Evolutionary conservation across 92 coral and sea anemone species (phyloP).

Genomic region (Paragorgia papillata): DNA sequence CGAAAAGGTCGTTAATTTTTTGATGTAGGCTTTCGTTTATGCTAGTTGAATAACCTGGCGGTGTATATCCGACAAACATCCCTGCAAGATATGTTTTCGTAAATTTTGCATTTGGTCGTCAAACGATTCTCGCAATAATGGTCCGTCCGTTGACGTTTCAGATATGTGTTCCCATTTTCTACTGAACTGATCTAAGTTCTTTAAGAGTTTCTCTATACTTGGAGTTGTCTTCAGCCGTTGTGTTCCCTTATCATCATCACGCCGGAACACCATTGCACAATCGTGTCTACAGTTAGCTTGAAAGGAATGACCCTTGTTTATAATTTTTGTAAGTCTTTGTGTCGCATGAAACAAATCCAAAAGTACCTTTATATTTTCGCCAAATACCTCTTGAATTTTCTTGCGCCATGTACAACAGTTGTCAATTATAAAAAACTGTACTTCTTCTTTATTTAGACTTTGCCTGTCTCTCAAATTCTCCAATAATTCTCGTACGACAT

Average conservation of each 20-base stretch:
- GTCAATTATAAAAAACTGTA: conserved; percentile 29
- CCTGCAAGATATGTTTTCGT: conserved; percentile 44
- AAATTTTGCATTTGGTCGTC: conserved; percentile 38
- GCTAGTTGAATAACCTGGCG: conserved; percentile 56
- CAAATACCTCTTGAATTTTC: conserved; percentile 5
- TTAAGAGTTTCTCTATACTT: conserved; percentile 23
- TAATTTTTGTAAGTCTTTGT: conserved; percentile 52
- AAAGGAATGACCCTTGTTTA: conserved; percentile 49
- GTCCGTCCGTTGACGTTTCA: conserved; percentile 24
- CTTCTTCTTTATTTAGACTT: conserved; percentile 21
- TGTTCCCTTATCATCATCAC: conserved; percentile 47
- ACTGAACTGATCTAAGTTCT: conserved; percentile 39
- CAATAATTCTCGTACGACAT: conserved; percentile 41
- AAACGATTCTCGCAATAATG: conserved; percentile 45
- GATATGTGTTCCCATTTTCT: conserved; percentile 58
- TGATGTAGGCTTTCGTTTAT: conserved; percentile 57
- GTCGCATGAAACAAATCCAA: conserved; percentile 54
- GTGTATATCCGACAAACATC: conserved; percentile 58
- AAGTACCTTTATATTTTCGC: conserved; percentile 23
- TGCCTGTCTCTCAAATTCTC: conserved; percentile 37
- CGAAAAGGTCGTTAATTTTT: conserved; percentile 52
- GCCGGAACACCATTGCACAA: conserved; percentile 46
- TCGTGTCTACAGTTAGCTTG: conserved; percentile 42
- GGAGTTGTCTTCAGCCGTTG: conserved; percentile 41
- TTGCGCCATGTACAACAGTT: conserved; percentile 35